Conservation (phyloP, 2,113 vertebrate genomes). For the Siniperca knerii region DNA sequence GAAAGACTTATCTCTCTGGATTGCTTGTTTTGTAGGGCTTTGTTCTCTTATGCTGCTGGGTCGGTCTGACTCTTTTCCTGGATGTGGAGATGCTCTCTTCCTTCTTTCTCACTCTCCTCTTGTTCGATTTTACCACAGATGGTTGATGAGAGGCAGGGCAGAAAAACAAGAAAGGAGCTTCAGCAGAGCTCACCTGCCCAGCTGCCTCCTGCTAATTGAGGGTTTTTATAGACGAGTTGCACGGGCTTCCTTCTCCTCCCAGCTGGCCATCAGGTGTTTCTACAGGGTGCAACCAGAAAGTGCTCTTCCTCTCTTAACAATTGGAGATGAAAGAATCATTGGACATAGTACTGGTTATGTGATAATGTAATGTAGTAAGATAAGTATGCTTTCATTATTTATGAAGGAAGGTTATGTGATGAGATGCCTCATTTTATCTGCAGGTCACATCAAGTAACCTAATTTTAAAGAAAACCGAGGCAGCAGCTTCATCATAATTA, state of each 20-base stretch:
- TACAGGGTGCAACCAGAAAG: not conserved
- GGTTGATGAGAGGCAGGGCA: slow-evolving; percentile 7
- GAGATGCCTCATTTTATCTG: not conserved
- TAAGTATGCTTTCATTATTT: not conserved
- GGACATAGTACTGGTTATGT: not conserved
- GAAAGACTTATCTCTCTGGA: not conserved
- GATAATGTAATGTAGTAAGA: not conserved
- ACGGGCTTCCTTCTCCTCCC: slow-evolving; percentile 5
- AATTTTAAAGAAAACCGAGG: not conserved
- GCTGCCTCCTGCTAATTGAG: slow-evolving; percentile 35
- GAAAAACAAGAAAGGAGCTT: not conserved
- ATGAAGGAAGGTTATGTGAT: not conserved
- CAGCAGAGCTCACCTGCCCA: slow-evolving; percentile 22
- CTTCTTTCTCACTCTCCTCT: not conserved
- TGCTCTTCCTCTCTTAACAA: not conserved
- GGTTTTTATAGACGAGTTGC: slow-evolving; percentile 20
- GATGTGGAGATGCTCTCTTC: not conserved
- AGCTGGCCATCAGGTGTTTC: not conserved
- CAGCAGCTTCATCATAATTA: not conserved
- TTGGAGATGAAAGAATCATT: not conserved
- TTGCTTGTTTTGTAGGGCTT: slow-evolving; percentile 25
- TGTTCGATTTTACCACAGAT: slow-evolving; percentile 11
- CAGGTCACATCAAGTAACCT: not conserved
- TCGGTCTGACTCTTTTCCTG: not conserved
- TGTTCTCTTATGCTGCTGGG: not conserved